Evolutionary conservation across 1,140 invertebrate genomes (phyloP).

Genomic region (Whitmania pigra): DNA sequence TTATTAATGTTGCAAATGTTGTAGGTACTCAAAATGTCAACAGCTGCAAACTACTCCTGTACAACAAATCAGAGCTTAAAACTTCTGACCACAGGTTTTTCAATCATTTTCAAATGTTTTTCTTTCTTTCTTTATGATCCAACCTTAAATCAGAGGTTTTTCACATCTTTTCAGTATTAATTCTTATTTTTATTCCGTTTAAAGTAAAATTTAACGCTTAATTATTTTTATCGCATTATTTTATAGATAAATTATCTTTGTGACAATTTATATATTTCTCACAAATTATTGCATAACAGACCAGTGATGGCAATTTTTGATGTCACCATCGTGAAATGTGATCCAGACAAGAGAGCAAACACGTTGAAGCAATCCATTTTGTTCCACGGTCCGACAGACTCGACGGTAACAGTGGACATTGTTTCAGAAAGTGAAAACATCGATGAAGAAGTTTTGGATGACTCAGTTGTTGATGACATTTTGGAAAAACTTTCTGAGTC

Average conservation of each 20-base stretch:
- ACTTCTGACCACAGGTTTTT: slow-evolving; percentile 81
- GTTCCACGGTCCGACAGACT: slow-evolving; percentile 81
- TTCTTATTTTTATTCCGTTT: neutral
- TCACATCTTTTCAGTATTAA: neutral
- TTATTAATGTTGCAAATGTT: neutral
- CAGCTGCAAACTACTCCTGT: slow-evolving; percentile 61
- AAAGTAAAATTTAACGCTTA: neutral
- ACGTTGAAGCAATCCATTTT: slow-evolving; percentile 73
- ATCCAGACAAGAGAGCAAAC: slow-evolving; percentile 56
- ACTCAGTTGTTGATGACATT: slow-evolving; percentile 3
- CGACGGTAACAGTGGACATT: slow-evolving; percentile 69
- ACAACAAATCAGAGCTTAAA: slow-evolving; percentile 83
- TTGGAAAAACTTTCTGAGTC: neutral
- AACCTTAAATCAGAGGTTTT: neutral
- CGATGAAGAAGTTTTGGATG: slow-evolving; percentile 27
- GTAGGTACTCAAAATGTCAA: neutral
- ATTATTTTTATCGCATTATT: neutral
- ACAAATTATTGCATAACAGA: slow-evolving; percentile 30
- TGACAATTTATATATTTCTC: slow-evolving; percentile 14
- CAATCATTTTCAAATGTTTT: slow-evolving; percentile 2
- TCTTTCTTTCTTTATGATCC: neutral
- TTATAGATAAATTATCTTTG: neutral
- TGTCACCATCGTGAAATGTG: slow-evolving; percentile 66
- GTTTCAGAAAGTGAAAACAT: slow-evolving; percentile 33
- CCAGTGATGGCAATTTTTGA: slow-evolving; percentile 82